Percentiles rank a stretch among this genome's conserved stretches.
Conservation (phyloP, 2,797 vertebrate genomes). For the Megaceryle alcyon region DNA sequence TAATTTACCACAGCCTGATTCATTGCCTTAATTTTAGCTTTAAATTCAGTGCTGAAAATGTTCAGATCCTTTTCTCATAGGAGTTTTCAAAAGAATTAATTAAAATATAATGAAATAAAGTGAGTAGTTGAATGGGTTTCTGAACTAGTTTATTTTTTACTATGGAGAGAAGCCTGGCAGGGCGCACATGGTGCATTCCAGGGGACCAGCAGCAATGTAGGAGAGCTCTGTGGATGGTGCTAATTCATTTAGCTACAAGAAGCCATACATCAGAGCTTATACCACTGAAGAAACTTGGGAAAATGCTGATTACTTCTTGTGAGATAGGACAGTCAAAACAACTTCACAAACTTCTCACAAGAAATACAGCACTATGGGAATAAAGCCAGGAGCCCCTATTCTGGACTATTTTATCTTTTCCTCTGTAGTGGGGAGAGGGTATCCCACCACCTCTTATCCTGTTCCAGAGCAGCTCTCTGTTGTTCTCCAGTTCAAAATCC, state of each 20-base stretch:
- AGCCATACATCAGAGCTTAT: neutral
- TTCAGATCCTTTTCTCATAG: neutral
- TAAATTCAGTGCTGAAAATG: neutral
- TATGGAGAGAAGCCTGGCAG: neutral
- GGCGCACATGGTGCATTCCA: neutral
- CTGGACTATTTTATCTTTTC: neutral
- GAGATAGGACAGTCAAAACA: neutral
- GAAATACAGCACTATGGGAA: neutral
- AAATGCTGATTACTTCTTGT: neutral
- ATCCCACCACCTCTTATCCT: neutral
- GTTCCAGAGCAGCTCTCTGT: neutral
- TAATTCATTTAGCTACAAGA: constrained; percentile 38
- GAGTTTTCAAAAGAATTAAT: constrained; percentile 59
- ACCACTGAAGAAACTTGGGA: neutral
- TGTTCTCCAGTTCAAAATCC: neutral
- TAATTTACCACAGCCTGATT: neutral
- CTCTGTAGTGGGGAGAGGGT: neutral
- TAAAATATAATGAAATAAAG: constrained; percentile 54
- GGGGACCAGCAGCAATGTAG: neutral
- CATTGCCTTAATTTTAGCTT: constrained; percentile 47
- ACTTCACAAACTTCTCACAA: neutral
- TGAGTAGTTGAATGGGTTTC: neutral
- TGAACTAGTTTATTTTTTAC: constrained; percentile 3
- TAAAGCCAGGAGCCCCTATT: neutral
- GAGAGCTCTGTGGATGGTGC: neutral